Percentiles rank a stretch among this genome's conserved stretches.
Conservation (phyloP, 2,113 vertebrate genomes). For the Hippocampus comes region DNA sequence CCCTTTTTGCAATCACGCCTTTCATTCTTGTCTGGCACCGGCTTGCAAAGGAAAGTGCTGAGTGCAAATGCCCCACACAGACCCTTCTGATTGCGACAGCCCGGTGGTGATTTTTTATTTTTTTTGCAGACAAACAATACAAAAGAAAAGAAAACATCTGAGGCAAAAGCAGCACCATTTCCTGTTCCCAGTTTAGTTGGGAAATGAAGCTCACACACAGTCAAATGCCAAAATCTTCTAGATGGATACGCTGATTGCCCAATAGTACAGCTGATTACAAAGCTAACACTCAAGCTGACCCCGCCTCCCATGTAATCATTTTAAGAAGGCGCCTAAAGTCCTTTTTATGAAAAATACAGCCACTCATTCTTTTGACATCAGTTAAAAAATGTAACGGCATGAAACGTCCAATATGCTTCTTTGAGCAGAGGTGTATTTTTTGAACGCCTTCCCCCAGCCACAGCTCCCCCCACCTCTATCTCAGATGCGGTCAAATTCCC, state of each 20-base stretch:
- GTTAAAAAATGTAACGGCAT: conserved; percentile 5
- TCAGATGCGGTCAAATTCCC: conserved; percentile 34
- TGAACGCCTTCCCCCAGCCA: neutral
- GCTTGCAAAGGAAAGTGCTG: conserved; percentile 28
- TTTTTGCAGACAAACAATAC: conserved; percentile 25
- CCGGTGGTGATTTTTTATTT: conserved; percentile 29
- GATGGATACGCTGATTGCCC: conserved; percentile 49
- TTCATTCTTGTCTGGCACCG: conserved; percentile 26
- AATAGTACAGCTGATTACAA: conserved; percentile 53
- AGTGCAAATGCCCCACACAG: conserved; percentile 19
- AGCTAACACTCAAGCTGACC: conserved; percentile 39
- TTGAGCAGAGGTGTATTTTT: conserved; percentile 11
- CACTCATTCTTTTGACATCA: neutral
- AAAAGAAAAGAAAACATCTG: conserved; percentile 7
- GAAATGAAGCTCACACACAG: conserved; percentile 43
- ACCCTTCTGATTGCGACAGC: conserved; percentile 37
- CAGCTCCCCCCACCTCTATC: neutral
- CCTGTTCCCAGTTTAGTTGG: conserved; percentile 12
- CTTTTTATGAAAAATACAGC: neutral
- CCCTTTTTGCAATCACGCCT: conserved; percentile 17
- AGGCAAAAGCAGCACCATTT: neutral
- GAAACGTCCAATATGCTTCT: conserved; percentile 12
- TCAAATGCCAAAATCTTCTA: conserved; percentile 40
- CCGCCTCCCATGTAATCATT: conserved; percentile 20
- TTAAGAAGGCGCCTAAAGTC: neutral